These are phyloP conservation scores for Cyprinodon variegatus DNA, from an alignment of 2,113 vertebrate species.

Conservation along the genomic window DNA sequence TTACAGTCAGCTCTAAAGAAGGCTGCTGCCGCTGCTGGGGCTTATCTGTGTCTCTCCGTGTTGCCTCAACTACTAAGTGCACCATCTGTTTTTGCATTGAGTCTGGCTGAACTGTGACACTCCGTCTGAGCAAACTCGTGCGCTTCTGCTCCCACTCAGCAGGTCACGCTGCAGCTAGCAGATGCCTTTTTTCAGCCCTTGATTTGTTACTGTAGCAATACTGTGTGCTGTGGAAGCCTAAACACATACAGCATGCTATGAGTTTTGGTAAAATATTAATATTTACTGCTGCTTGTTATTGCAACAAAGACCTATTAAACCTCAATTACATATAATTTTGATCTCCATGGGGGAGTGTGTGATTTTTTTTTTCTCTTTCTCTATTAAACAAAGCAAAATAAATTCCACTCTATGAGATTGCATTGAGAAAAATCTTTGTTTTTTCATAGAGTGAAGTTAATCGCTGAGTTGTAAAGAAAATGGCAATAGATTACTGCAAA, in stretches of 20 bases:
- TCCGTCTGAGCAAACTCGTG: conserved; percentile 36
- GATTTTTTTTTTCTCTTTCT: conserved; percentile 28
- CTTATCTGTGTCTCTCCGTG: conserved; percentile 57
- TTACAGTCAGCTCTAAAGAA: conserved; percentile 49
- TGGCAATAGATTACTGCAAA: conserved; percentile 61
- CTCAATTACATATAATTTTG: conserved; percentile 63
- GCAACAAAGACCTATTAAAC: conserved; percentile 65
- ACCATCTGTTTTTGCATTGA: conserved; percentile 64
- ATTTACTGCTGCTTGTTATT: conserved; percentile 58
- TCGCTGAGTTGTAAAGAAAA: conserved; percentile 65
- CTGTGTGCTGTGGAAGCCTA: conserved; percentile 17
- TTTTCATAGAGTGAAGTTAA: conserved; percentile 67
- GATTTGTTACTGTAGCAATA: not conserved
- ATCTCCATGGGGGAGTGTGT: conserved; percentile 36
- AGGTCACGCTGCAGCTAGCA: conserved; percentile 30
- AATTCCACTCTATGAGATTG: conserved; percentile 54
- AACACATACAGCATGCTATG: conserved; percentile 20
- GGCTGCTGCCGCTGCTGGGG: conserved; percentile 36
- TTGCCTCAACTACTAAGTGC: conserved; percentile 53
- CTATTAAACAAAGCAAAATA: conserved; percentile 42
- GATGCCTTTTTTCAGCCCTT: conserved; percentile 38
- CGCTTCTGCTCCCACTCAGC: conserved; percentile 47
- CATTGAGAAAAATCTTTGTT: conserved; percentile 64
- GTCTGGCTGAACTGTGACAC: conserved; percentile 52
- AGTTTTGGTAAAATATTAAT: conserved; percentile 58